These are phyloP conservation scores for Lasiommata megera DNA, from an alignment of 2,888 invertebrate species.

Conservation along the genomic window DNA sequence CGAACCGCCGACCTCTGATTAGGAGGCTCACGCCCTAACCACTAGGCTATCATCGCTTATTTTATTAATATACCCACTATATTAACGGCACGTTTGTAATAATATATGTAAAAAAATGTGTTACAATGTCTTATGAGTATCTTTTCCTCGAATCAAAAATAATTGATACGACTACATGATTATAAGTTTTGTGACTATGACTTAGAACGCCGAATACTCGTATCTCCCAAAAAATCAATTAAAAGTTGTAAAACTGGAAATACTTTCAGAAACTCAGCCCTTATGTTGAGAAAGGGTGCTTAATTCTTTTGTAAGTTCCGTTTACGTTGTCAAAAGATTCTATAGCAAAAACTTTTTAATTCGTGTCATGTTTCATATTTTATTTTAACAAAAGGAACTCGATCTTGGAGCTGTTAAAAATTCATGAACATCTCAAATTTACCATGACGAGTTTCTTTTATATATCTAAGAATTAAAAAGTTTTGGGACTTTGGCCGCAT, in stretches of 20 bases:
- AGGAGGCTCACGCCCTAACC: too few relatives aligned
- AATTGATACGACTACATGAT: too few relatives aligned
- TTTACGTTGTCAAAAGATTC: conserved; percentile 47
- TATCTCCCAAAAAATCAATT: neutral
- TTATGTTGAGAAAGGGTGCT: conserved; percentile 12
- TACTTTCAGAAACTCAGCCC: conserved; percentile 6
- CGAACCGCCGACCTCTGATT: too few relatives aligned
- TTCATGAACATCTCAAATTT: conserved; percentile 51
- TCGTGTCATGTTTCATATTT: conserved; percentile 64
- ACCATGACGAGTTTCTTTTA: conserved; percentile 43
- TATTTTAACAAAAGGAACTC: conserved; percentile 57
- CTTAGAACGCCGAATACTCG: too few relatives aligned
- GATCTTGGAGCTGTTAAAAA: conserved; percentile 57
- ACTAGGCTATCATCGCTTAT: too few relatives aligned
- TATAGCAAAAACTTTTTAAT: conserved; percentile 60
- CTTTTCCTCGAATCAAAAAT: too few relatives aligned
- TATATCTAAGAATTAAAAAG: conserved; percentile 53
- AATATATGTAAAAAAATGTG: too few relatives aligned
- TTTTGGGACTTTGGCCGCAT: conserved; percentile 32
- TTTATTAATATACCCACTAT: too few relatives aligned
- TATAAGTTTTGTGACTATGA: too few relatives aligned
- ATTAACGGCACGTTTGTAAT: too few relatives aligned
- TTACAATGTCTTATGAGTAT: too few relatives aligned
- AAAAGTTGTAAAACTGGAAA: neutral
- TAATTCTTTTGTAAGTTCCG: conserved; percentile 32